Base-by-base conservation (phyloP, 2,797 vertebrate genomes). In the Gambusia yucatana region DNA sequence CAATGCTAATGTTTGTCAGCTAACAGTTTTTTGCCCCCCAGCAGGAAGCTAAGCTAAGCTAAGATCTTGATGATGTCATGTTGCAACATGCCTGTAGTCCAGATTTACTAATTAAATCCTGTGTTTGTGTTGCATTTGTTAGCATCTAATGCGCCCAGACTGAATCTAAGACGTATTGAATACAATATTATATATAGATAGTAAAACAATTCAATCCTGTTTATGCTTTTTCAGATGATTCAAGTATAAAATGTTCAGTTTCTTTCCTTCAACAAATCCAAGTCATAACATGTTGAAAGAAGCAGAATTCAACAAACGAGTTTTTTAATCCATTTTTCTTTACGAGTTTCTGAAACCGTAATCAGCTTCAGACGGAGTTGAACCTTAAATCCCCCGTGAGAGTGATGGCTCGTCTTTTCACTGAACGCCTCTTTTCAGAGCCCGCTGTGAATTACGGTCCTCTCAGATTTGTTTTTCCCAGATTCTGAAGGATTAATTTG, bases 401-500 rank as follows among this genome's bases (percentile, higher is more conserved):
- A 36, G 30, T 47, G 3, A 25, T 28, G 47, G 77, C 55, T 72
- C 28, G 43, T 76, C 44, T 85, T 39, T 76, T 72, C 73, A 69
- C 11, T 48, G 30, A 79, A 72, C 67, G 69, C 76, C 36, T 80
- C 43, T 41, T 52, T 81, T 47, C 36, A 36, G 67, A 70, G 52
- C 81, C 73, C 76, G 50, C 75, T 74, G 80, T 75, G 84, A 75
- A 79, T 81, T 74, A 16, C 67, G 72, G 82, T 80, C 76, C 77
- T 77, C 55, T 61, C 25, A 50, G 39, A 55, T 73, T 82, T 76
- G 74, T 72, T 73, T 61, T 77, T 52, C 75, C 67, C 71, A 75
- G 78, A 30, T 70, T 82, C 77, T 83, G 81, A 86, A 81, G 84
- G 86, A 87, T 86, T 86, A 78, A 79, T 82, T 83, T 59, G 11